Conservation (phyloP, 2,888 invertebrate genomes). For the Ectemnius cavifrons region DNA sequence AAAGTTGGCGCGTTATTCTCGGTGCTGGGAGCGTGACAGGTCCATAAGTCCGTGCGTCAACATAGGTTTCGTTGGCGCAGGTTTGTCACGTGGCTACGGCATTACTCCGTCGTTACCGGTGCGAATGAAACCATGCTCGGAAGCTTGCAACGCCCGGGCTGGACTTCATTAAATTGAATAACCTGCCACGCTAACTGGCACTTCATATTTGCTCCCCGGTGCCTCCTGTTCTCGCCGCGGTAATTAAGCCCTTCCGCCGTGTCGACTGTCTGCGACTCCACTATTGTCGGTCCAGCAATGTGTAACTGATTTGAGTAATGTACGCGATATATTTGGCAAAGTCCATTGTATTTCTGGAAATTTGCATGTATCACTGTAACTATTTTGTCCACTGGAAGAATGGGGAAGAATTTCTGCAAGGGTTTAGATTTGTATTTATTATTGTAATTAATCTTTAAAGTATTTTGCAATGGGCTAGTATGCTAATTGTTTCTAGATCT, state of each 20-base stretch:
- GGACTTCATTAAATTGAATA: constrained; percentile 7
- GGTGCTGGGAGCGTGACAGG: constrained; percentile 27
- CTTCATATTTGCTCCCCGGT: neutral
- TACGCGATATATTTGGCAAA: too few relatives aligned
- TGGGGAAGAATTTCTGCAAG: too few relatives aligned
- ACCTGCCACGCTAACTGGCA: neutral
- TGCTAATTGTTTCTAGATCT: too few relatives aligned
- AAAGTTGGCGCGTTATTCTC: constrained; percentile 12
- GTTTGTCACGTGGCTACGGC: constrained; percentile 25
- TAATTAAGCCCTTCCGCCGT: neutral
- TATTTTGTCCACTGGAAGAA: too few relatives aligned
- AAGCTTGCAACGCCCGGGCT: neutral
- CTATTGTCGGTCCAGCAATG: too few relatives aligned
- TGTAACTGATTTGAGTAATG: too few relatives aligned
- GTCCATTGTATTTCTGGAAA: too few relatives aligned
- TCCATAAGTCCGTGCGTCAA: constrained; percentile 21
- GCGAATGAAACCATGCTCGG: constrained; percentile 13
- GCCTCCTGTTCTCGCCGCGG: neutral
- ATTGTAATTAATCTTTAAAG: too few relatives aligned
- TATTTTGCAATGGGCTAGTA: too few relatives aligned
- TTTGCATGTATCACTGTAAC: too few relatives aligned
- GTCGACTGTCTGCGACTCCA: too few relatives aligned
- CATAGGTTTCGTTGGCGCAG: constrained; percentile 14
- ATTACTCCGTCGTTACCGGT: neutral
- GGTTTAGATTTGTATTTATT: too few relatives aligned